phyloP scores from a whole-genome alignment of 2,113 vertebrate species.

The Siniperca knerii region DNA sequence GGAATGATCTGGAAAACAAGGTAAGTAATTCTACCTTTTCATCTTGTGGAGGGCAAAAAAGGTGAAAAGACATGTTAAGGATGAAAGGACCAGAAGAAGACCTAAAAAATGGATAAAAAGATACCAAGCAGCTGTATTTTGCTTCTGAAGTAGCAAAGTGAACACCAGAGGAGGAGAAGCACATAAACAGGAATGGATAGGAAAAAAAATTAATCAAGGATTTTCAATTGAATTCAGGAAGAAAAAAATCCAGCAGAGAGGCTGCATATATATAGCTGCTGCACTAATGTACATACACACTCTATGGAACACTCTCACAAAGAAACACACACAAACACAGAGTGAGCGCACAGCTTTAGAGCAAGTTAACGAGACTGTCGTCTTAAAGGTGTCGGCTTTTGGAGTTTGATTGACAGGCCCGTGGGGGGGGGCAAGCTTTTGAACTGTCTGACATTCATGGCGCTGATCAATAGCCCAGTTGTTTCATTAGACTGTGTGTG shows the following conservation, averaged over 20 bases:
- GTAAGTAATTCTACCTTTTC: constrained; percentile 75
- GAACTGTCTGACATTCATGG: constrained; percentile 57
- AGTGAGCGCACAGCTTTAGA: constrained; percentile 43
- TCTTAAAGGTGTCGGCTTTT: constrained; percentile 60
- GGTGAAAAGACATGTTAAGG: background rate
- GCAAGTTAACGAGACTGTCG: constrained; percentile 64
- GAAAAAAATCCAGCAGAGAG: background rate
- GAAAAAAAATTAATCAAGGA: background rate
- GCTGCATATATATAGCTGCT: constrained; percentile 38
- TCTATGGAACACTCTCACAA: constrained; percentile 5
- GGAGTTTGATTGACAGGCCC: constrained; percentile 67
- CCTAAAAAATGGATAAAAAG: background rate
- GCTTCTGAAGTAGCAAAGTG: constrained; percentile 56
- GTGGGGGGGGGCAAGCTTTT: background rate
- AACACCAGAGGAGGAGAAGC: background rate
- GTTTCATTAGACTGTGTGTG: constrained; percentile 65
- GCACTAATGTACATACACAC: constrained; percentile 40
- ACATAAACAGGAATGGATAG: background rate
- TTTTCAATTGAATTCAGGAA: constrained; percentile 9
- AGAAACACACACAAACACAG: constrained; percentile 18
- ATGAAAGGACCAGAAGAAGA: constrained; percentile 31
- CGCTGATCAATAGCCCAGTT: constrained; percentile 75
- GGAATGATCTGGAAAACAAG: constrained; percentile 77
- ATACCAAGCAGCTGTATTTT: constrained; percentile 2
- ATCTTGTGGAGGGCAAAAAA: constrained; percentile 15